These are phyloP conservation scores for Sericinus montela DNA, from an alignment of 2,888 invertebrate genomes.

Conservation along the genomic window DNA sequence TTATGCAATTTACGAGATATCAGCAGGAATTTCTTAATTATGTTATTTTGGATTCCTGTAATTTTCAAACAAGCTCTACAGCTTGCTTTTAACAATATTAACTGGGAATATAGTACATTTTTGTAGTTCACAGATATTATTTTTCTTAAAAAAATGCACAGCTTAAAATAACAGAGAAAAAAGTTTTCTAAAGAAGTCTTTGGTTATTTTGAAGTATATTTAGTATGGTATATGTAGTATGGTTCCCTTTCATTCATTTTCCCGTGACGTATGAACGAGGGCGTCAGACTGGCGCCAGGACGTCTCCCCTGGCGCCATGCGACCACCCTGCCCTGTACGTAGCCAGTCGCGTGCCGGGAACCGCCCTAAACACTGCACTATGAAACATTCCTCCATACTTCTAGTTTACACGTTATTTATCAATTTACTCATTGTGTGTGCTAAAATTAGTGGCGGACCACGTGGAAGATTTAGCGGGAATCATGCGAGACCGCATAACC, in stretches of 20 bases:
- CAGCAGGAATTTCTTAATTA: too few species aligned
- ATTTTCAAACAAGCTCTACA: too few species aligned
- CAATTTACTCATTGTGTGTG: constrained; percentile 32
- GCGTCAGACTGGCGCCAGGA: constrained; percentile 59
- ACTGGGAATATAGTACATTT: too few species aligned
- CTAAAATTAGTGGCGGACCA: constrained; percentile 51
- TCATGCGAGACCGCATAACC: constrained; percentile 22
- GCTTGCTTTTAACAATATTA: too few species aligned
- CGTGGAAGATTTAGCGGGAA: constrained; percentile 37
- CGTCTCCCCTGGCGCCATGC: constrained; percentile 54
- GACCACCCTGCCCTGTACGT: constrained; percentile 35
- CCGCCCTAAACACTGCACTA: constrained; percentile 54
- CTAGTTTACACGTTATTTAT: constrained; percentile 33
- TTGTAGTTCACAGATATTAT: too few species aligned
- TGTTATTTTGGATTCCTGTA: too few species aligned
- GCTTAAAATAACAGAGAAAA: too few species aligned
- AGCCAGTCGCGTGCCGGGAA: constrained; percentile 58
- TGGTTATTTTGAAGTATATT: too few species aligned
- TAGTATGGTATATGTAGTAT: too few species aligned
- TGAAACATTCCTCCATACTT: constrained; percentile 39
- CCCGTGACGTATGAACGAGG: constrained; percentile 25
- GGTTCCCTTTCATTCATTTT: constrained; percentile 26
- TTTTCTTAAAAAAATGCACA: too few species aligned
- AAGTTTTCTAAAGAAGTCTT: too few species aligned
- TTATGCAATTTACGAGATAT: background rate